These are phyloP conservation scores for Lates calcarifer DNA, from an alignment of 2,113 vertebrate species.

Conservation along the genomic window DNA sequence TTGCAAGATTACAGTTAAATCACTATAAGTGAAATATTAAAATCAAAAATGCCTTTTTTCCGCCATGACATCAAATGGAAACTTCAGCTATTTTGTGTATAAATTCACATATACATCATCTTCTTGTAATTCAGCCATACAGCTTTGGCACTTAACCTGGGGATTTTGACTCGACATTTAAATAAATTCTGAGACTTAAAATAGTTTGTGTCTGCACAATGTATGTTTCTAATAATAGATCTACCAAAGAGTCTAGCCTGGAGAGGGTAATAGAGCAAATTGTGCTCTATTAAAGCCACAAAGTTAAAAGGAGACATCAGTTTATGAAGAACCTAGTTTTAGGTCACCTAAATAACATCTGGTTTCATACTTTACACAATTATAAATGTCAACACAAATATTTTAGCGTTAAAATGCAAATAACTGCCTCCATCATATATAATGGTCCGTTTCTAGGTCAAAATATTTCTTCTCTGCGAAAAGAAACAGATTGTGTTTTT, in stretches of 20 bases:
- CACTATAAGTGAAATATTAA: not conserved
- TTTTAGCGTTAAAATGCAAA: constrained; percentile 25
- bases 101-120: not conserved
- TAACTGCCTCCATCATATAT: not conserved
- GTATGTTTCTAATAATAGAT: constrained; percentile 1
- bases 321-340: not conserved
- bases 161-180: not conserved
- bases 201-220: not conserved
- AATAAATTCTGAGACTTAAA: constrained; percentile 10
- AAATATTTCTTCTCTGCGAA: constrained; percentile 27
- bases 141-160: not conserved
- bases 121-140: not conserved
- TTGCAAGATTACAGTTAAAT: not conserved
- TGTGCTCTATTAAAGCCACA: constrained; percentile 15
- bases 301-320: not conserved
- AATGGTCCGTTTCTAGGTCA: constrained; percentile 54
- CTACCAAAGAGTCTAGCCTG: not conserved
- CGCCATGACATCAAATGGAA: not conserved
- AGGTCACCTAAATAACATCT: not conserved
- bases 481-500: constrained; percentile 35
- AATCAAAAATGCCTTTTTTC: not conserved
- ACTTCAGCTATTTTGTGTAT: not conserved
- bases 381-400: constrained; percentile 26
- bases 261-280: not conserved
- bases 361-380: not conserved